These are phyloP conservation scores for Mesorhabditis sp. DNA, from an alignment of 2,888 invertebrate species.

Conservation along the genomic window DNA sequence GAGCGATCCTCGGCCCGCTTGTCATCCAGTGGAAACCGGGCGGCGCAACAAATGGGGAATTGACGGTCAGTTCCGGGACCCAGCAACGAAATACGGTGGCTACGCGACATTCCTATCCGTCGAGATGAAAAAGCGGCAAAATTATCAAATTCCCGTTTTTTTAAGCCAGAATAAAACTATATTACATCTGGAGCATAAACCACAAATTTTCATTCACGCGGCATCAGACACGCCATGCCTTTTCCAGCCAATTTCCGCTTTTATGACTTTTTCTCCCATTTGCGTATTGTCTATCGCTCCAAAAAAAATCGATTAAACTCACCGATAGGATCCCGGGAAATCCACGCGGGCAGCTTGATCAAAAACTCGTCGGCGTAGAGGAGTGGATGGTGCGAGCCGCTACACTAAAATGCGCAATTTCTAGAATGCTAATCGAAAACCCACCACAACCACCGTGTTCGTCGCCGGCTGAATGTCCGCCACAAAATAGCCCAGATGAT, in stretches of 20 bases:
- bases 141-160: too few species aligned
- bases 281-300: background rate
- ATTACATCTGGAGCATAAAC: too few species aligned
- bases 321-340: conserved; percentile 14
- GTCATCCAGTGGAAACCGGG: background rate
- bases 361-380: conserved; percentile 39
- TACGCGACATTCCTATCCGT: too few species aligned
- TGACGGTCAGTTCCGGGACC: too few species aligned
- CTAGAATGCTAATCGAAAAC: conserved; percentile 8
- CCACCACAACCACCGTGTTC: conserved; percentile 76
- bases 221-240: too few species aligned
- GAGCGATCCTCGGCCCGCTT: background rate
- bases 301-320: conserved; percentile 1
- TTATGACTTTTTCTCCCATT: too few species aligned
- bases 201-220: too few species aligned
- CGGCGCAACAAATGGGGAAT: too few species aligned
- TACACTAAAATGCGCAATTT: conserved; percentile 34
- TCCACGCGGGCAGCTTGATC: conserved; percentile 40
- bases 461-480: conserved; percentile 70
- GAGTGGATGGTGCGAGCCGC: conserved; percentile 37
- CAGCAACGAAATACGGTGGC: too few species aligned
- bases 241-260: too few species aligned
- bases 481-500: conserved; percentile 71
- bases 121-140: too few species aligned
- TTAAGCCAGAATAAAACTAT: too few species aligned